Base-by-base conservation (phyloP, 2,113 vertebrate genomes). In the Apodemus speciosus region DNA sequence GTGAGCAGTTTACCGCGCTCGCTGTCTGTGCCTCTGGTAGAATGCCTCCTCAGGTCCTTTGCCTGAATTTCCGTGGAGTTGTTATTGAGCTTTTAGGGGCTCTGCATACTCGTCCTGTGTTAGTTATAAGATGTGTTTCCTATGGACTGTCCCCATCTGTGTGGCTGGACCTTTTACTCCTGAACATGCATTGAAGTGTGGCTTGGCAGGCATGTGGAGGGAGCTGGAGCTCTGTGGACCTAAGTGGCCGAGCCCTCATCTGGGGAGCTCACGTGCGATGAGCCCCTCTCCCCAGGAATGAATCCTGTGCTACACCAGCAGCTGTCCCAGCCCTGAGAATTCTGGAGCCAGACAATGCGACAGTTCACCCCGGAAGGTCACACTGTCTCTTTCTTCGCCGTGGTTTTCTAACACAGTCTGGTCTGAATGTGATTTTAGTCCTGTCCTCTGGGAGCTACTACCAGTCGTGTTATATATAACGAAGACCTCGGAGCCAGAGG, bases 231-330 rank as follows among this genome's bases (percentile, higher is more conserved):
- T 35, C 23, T 1, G 0, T 11, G 71, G 58, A 35, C 58, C 58
- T 9, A 11, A 30, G 38, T 30, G 25, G 13, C 14, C 2, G 3
- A 0, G 4, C 49, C 30, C 32, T 27, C 40, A 2, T 3, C 58
- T 27, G 14, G 0, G 9, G 1, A 4, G 0, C 35, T 35, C 3
- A 25, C 0, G 9, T 2, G 3, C 14, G 21, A 3, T 9, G 11
- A 49, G n/a, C 0, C 0, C 16, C 46, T 56, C n/a, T 32, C 1
- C n/a, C 46, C 64, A 53, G 30, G 21, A 38, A 0, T 27, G 58
- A 85, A 2, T 40, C n/a, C 4, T 46, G 79, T 9, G 1, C 30
- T 5, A 1, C 3, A 0, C 49, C 23, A 0, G 1, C 3, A 30
- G 85, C 72, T 15, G 6, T 38, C 4, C 69, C 38, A 20, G 64